Base-by-base conservation (phyloP, 2,797 vertebrate species). In the Mastacembelus armatus region DNA sequence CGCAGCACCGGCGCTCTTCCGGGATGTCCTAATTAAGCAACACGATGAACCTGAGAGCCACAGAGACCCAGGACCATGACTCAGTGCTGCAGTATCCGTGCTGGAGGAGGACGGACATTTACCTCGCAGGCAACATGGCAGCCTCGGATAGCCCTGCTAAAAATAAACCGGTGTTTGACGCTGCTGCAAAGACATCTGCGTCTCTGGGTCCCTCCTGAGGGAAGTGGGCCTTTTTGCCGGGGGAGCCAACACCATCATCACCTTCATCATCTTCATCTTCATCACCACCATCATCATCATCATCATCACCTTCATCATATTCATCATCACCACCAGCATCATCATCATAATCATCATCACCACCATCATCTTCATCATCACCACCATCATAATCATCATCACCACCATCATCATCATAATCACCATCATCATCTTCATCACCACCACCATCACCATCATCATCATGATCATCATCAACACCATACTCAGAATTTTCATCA, bases 1-100 rank as follows among this genome's bases (percentile, higher is more conserved):
- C 91, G 80, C 90, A 85, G 89, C 78, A 59, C 86, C 87, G 83
- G 35, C n/a, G 77, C 91, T 93, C 94, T 96, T 95, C 96, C 95
- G 94, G 94, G 78, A 94, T 94, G 92, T 94, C 96, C 96, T 94
- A 96, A 96, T 96, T 95, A 94, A 95, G 96, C 77, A 87, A 91
- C 77, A 84, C 89, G 83, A 62, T 76, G 89, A 90, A 86, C 78
- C 84, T 39, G 81, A 77, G 88, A 80, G 77, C 30, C 32, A 1
- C 26, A 7, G 69, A 22, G 67, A 43, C 77, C 21, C 56, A 6
- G 69, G 66, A 77, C 73, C 48, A 10, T 84, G 88, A 86, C 81
- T 86, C 85, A 67, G 85, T 18, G 64, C 43, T 22, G 70, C 74
- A 44, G 51, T 30, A 11, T 60, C 61, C 78, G 22, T 42, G 56